These are phyloP conservation scores for Rhegmatorhina hoffmannsi DNA, from an alignment of 2,113 vertebrate genomes.

Conservation along the genomic window DNA sequence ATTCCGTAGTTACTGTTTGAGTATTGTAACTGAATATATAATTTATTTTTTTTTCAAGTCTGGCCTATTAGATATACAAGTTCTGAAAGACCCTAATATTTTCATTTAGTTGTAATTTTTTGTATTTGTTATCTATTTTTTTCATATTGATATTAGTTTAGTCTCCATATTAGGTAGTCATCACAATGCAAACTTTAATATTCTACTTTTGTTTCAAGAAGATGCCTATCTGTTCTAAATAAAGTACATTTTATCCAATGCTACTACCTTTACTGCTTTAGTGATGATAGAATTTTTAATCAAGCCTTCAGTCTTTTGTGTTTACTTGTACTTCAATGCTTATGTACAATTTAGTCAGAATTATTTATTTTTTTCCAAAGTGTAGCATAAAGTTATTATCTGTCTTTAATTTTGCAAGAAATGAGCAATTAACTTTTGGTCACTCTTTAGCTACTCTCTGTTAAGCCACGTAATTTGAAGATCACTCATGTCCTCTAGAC, in stretches of 20 bases:
- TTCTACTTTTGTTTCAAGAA: background rate
- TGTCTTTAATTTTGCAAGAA: background rate
- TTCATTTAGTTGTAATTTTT: background rate
- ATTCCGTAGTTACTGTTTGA: background rate
- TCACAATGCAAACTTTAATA: background rate
- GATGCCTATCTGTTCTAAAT: background rate
- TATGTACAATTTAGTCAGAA: background rate
- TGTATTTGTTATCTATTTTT: background rate
- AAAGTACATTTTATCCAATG: background rate
- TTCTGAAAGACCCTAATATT: background rate
- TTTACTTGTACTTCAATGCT: background rate
- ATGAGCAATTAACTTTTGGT: background rate
- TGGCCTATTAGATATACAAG: background rate
- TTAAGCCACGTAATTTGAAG: background rate
- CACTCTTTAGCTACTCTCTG: background rate
- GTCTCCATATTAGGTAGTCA: background rate
- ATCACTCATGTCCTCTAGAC: background rate
- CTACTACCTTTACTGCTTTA: background rate
- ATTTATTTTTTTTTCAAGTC: background rate
- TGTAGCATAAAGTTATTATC: background rate
- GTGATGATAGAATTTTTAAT: background rate
- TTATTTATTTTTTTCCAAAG: background rate
- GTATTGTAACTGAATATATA: background rate
- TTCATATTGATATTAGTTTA: background rate
- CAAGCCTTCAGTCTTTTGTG: background rate